A percentile compares a stretch with the other conserved stretches of the same genome.
These are phyloP conservation scores for Dascyllus trimaculatus DNA, from an alignment of 2,113 vertebrate genomes.

Conservation along the genomic window DNA sequence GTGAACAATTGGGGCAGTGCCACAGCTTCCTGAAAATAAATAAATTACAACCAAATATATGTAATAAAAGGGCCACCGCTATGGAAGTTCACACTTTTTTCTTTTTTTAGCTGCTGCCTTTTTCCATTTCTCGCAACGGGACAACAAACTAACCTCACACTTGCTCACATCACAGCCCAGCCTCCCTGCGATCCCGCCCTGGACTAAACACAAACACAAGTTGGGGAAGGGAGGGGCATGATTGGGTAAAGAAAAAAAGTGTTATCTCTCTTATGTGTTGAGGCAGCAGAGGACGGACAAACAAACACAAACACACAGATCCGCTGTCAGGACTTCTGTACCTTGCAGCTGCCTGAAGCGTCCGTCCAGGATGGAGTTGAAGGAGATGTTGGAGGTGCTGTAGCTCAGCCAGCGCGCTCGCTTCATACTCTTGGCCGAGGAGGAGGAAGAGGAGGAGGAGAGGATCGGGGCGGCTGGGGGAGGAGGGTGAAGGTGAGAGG, in stretches of 20 bases:
- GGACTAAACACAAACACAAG: slow-evolving; percentile 33
- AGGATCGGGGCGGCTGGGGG: slow-evolving; percentile 5
- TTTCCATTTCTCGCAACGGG: slow-evolving; percentile 31
- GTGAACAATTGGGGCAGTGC: slow-evolving; percentile 76
- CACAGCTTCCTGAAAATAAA: slow-evolving; percentile 70
- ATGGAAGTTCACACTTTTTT: slow-evolving; percentile 11
- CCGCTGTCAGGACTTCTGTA: slow-evolving; percentile 61
- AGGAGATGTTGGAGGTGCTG: slow-evolving; percentile 86
- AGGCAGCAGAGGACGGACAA: slow-evolving; percentile 24
- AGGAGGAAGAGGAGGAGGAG: slow-evolving; percentile 66
- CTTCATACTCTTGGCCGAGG: slow-evolving; percentile 79
- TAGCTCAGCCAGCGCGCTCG: slow-evolving; percentile 84
- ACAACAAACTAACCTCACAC: slow-evolving; percentile 44
- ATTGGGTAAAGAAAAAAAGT: slow-evolving; percentile 35
- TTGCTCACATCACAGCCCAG: slow-evolving; percentile 34
- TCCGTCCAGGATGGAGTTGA: slow-evolving; percentile 86
- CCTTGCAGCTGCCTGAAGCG: slow-evolving; percentile 88
- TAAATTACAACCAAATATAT: slow-evolving; percentile 63
- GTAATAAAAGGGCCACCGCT: slow-evolving; percentile 40
- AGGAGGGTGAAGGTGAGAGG: slow-evolving; percentile 60
- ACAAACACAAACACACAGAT: slow-evolving; percentile 17
- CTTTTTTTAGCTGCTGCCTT: neutral
- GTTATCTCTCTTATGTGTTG: slow-evolving; percentile 18
- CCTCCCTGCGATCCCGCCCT: slow-evolving; percentile 11
- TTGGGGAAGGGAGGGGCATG: slow-evolving; percentile 52